Evolutionary conservation across 2,797 vertebrate species (phyloP).

Genomic region (Salarias fasciatus): DNA sequence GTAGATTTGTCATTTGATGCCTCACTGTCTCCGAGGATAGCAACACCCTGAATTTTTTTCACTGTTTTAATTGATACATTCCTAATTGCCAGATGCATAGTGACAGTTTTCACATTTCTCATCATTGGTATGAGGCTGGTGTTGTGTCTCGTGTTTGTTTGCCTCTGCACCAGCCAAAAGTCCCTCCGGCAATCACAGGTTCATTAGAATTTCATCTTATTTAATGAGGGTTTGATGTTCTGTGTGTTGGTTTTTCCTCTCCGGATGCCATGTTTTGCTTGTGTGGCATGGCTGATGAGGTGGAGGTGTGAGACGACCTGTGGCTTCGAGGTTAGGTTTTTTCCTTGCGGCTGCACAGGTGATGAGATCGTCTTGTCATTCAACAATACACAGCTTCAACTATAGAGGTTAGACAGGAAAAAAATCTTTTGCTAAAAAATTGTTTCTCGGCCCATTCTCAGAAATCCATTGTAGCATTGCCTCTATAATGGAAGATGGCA

Average conservation of each 20-base stretch:
- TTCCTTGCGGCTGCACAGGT: constrained; percentile 14
- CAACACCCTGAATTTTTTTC: too few species aligned
- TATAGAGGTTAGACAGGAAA: constrained; percentile 1
- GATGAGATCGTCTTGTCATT: constrained; percentile 8
- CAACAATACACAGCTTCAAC: constrained; percentile 6
- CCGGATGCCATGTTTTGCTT: constrained; percentile 28
- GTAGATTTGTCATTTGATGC: too few species aligned
- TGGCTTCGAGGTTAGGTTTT: constrained; percentile 10
- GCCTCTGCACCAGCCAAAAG: neutral
- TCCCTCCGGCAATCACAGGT: constrained; percentile 32
- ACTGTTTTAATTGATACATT: neutral
- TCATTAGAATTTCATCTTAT: constrained; percentile 56
- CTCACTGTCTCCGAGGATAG: too few species aligned
- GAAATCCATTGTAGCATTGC: neutral
- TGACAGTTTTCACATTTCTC: neutral
- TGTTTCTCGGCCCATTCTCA: too few species aligned
- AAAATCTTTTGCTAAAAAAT: neutral
- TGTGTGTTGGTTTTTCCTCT: constrained; percentile 29
- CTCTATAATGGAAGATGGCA: constrained; percentile 36
- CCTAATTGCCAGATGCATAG: neutral
- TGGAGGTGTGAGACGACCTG: constrained; percentile 17
- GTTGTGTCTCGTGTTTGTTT: constrained; percentile 26
- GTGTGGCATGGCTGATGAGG: constrained; percentile 36
- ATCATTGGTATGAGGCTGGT: constrained; percentile 4
- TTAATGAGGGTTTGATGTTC: constrained; percentile 56